These are phyloP conservation scores for Hirtodrosophila trivittata DNA, from an alignment of 2,888 invertebrate genomes.

Conservation along the genomic window DNA sequence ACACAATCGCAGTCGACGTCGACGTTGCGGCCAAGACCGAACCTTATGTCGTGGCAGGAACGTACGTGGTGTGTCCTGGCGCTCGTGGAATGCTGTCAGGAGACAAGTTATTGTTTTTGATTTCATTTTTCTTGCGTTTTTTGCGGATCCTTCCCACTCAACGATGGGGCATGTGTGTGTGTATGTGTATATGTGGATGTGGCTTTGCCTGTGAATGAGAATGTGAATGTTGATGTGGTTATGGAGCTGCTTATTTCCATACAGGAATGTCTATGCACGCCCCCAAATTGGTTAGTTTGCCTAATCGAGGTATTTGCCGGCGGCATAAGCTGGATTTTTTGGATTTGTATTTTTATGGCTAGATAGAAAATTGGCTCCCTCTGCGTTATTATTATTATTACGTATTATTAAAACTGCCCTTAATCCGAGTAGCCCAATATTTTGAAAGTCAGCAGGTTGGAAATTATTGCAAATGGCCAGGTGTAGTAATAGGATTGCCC, in stretches of 20 bases:
- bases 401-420: constrained; percentile 34
- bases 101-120: constrained; percentile 80
- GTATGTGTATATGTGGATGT: constrained; percentile 33
- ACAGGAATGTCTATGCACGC: constrained; percentile 46
- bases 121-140: constrained; percentile 75
- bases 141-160: constrained; percentile 42
- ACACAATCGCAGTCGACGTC: not conserved
- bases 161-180: constrained; percentile 49
- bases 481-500: constrained; percentile 15
- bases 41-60: constrained; percentile 42
- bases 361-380: constrained; percentile 58
- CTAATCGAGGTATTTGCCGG: constrained; percentile 73
- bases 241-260: constrained; percentile 69
- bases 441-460: constrained; percentile 46
- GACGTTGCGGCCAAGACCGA: constrained; percentile 27
- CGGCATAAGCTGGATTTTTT: constrained; percentile 50
- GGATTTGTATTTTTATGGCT: constrained; percentile 53
- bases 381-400: constrained; percentile 50
- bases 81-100: constrained; percentile 77
- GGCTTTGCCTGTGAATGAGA: not conserved
- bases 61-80: constrained; percentile 61
- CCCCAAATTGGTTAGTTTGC: constrained; percentile 71
- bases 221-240: constrained; percentile 22
- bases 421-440: constrained; percentile 35
- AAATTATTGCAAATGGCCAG: constrained; percentile 46